Evolutionary conservation across 2,113 vertebrate genomes (phyloP).

Genomic region (Phasianus colchicus): DNA sequence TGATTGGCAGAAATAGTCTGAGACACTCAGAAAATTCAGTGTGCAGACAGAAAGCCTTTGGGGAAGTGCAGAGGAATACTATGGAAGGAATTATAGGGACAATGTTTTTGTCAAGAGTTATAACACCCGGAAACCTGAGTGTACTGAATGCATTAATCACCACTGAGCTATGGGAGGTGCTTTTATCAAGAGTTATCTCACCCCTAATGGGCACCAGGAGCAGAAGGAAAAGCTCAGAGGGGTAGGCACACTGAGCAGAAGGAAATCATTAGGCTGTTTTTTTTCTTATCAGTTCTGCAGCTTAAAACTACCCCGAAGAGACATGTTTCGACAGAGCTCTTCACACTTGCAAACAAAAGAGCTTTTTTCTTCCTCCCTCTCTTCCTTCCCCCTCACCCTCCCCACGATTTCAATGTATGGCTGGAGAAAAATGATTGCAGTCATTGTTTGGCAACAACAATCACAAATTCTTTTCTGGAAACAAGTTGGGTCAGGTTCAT

Average conservation of each 20-base stretch:
- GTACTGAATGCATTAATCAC: neutral
- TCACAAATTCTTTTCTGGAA: constrained; percentile 59
- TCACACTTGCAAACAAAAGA: constrained; percentile 73
- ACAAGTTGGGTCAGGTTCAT: constrained; percentile 75
- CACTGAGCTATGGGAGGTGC: neutral
- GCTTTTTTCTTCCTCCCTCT: constrained; percentile 57
- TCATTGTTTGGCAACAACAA: constrained; percentile 71
- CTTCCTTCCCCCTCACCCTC: constrained; percentile 5
- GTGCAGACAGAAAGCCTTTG: constrained; percentile 2
- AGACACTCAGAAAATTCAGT: neutral
- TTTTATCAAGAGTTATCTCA: neutral
- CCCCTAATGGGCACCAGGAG: constrained; percentile 25
- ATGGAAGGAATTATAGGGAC: neutral
- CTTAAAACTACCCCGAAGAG: constrained; percentile 60
- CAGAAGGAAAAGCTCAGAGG: neutral
- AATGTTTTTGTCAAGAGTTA: neutral
- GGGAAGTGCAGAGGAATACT: neutral
- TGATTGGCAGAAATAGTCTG: neutral
- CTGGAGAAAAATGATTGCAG: constrained; percentile 70
- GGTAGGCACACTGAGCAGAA: constrained; percentile 36
- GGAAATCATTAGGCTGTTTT: constrained; percentile 52
- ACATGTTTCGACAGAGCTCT: constrained; percentile 64
- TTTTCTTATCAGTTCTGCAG: constrained; percentile 64
- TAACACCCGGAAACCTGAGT: neutral
- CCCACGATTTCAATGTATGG: constrained; percentile 22